These are phyloP conservation scores for Cydia fagiglandana DNA, from an alignment of 1,140 invertebrate genomes.

Conservation along the genomic window DNA sequence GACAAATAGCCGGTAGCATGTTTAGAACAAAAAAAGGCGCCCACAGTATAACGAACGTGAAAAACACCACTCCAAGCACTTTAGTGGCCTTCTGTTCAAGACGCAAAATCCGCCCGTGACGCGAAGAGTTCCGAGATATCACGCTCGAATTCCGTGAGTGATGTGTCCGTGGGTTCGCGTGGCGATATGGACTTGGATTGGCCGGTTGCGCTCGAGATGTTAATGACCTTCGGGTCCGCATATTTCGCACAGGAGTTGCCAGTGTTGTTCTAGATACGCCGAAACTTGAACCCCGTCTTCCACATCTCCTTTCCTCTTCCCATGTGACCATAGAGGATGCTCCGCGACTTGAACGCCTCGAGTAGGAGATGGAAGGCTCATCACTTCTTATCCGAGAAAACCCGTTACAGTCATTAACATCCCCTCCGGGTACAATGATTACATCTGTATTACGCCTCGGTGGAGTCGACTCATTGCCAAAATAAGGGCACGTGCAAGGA, in stretches of 20 bases:
- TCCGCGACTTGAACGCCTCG: conserved; percentile 66
- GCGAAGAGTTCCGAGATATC: conserved; percentile 87
- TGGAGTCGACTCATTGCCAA: conserved; percentile 81
- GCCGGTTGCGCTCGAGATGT: conserved; percentile 67
- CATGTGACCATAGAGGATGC: conserved; percentile 81
- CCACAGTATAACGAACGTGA: conserved; percentile 96
- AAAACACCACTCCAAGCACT: conserved; percentile 95
- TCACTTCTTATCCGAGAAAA: conserved; percentile 69
- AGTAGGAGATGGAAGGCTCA: conserved; percentile 67
- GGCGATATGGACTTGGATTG: conserved; percentile 79
- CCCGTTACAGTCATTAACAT: conserved; percentile 69
- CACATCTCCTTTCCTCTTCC: conserved; percentile 79
- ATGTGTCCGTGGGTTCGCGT: conserved; percentile 80
- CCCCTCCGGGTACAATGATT: conserved; percentile 68
- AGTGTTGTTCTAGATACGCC: conserved; percentile 79
- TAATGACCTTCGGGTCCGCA: conserved; percentile 62
- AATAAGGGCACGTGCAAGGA: conserved; percentile 88
- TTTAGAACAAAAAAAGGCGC: conserved; percentile 96
- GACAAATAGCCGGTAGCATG: conserved; percentile 88
- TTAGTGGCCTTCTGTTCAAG: conserved; percentile 97
- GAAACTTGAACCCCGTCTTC: conserved; percentile 80
- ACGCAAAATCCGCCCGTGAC: conserved; percentile 89
- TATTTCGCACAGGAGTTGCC: conserved; percentile 67
- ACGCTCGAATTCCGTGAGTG: conserved; percentile 88
- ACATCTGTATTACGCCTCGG: conserved; percentile 69